phyloP scores from a whole-genome alignment of 2,113 vertebrate genomes.

The Pteruthius melanotis region DNA sequence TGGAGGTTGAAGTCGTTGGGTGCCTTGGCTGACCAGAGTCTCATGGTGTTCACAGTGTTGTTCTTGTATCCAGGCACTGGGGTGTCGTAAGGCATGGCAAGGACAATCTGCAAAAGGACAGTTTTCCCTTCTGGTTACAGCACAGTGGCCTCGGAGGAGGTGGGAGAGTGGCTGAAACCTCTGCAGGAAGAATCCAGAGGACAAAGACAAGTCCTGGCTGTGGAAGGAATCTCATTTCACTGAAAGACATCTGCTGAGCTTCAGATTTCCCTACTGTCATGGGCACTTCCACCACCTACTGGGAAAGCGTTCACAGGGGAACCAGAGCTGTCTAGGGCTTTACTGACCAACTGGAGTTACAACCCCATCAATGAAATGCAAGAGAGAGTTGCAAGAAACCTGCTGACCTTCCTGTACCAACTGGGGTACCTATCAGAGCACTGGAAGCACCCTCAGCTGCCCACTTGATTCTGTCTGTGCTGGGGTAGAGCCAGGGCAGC shows the following conservation, averaged over 20 bases:
- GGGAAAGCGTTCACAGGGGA: neutral
- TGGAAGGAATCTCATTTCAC: neutral
- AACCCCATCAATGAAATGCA: neutral
- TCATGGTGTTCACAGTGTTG: conserved; percentile 90
- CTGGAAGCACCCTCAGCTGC: neutral
- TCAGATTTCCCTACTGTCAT: neutral
- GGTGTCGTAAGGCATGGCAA: conserved; percentile 88
- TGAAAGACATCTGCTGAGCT: neutral
- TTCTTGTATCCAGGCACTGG: conserved; percentile 88
- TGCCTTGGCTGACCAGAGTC: conserved; percentile 88
- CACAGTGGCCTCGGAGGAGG: neutral
- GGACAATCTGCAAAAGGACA: conserved; percentile 70
- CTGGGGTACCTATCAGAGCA: neutral
- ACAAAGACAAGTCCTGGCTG: neutral
- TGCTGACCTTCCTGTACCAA: neutral
- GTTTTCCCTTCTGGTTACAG: neutral
- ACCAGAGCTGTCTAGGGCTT: neutral
- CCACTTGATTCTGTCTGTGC: neutral
- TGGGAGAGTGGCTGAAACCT: neutral
- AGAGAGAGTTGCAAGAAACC: neutral
- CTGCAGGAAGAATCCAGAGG: neutral
- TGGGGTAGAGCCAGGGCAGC: neutral
- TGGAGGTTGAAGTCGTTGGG: conserved; percentile 88
- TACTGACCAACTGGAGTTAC: neutral
- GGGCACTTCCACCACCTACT: neutral